Conservation (phyloP, 2,888 invertebrate species). For the Pecten maximus region DNA sequence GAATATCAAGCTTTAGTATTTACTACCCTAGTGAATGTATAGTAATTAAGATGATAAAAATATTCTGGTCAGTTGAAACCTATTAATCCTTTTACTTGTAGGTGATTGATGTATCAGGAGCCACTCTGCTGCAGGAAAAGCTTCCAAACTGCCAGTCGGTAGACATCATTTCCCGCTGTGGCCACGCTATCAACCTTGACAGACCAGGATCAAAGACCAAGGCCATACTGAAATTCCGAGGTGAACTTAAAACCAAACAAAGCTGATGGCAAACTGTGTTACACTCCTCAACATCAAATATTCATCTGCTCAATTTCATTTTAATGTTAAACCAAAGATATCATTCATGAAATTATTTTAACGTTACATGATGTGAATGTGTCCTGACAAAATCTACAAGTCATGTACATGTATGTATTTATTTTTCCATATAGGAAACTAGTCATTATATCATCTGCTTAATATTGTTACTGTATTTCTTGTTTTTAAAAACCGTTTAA, state of each 20-base stretch:
- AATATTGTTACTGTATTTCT: no score
- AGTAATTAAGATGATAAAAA: no score
- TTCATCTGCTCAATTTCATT: background rate
- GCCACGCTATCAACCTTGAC: constrained; percentile 77
- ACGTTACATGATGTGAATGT: no score
- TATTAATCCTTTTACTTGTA: constrained; percentile 50
- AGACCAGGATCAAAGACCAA: constrained; percentile 70
- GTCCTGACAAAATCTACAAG: background rate
- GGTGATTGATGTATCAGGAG: constrained; percentile 77
- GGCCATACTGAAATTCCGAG: constrained; percentile 66
- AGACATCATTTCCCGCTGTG: constrained; percentile 74
- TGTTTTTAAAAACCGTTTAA: no score
- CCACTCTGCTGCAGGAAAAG: constrained; percentile 66
- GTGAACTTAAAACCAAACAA: constrained; percentile 43
- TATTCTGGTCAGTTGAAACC: no score
- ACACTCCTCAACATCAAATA: no score
- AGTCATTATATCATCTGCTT: no score
- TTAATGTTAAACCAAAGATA: background rate
- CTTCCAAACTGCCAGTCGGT: constrained; percentile 71
- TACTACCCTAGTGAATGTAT: no score
- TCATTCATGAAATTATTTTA: background rate
- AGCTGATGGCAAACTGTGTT: background rate
- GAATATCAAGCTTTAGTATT: no score
- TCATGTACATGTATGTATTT: background rate
- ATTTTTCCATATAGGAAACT: background rate